Evolutionary conservation across 1,140 invertebrate genomes (phyloP), one percentile per base, ranked within the genome.

Genomic region (Drosophila sturtevanti): DNA sequence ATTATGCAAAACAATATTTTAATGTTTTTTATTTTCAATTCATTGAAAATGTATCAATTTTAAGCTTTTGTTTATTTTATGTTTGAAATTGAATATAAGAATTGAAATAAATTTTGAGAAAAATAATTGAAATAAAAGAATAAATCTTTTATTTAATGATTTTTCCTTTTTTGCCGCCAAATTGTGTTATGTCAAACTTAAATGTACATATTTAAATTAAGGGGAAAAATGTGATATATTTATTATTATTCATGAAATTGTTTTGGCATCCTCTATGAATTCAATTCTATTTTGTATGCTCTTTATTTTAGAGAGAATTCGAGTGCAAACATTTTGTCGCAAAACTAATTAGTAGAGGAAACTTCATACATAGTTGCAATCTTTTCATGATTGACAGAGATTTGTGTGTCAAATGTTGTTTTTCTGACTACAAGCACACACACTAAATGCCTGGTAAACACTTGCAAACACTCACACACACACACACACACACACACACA

Each of bases 381-480:
- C 41, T 21, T 48, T 48, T 48, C 41, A 48, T 48, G 41, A 48
- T 48, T 21, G 41, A 48, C 41, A 48, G 41, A 48, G 41, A 48
- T 48, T 48, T 48, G 41, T 48, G 41, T 48, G 41, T 48, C 41
- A 48, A 48, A 48, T 21, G 41, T 21, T 48, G 41, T 48, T 48
- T 31, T 48, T 48, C 16, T 21, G 18, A 48, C 41, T 18, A 60
- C 34, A 35, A 21, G 22, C 27, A 59, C 56, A 41, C 35, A 41
- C 60, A 62, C 56, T 61, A 68, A 68, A 68, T 63, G 65, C 60
- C 64, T 79, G 73, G 69, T 55, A 72, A 68, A 60, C 60, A 62
- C 34, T 27, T 22, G 16, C 12, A 14, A 22, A 37, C 10, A 14
- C 7, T 6, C 24, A 51, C 22, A 24, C 22, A 4, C 22, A 24